A percentile compares a stretch with the other conserved stretches of the same genome.
phyloP scores from a whole-genome alignment of 2,888 invertebrate species.

The Caenorhabditis japonica region DNA sequence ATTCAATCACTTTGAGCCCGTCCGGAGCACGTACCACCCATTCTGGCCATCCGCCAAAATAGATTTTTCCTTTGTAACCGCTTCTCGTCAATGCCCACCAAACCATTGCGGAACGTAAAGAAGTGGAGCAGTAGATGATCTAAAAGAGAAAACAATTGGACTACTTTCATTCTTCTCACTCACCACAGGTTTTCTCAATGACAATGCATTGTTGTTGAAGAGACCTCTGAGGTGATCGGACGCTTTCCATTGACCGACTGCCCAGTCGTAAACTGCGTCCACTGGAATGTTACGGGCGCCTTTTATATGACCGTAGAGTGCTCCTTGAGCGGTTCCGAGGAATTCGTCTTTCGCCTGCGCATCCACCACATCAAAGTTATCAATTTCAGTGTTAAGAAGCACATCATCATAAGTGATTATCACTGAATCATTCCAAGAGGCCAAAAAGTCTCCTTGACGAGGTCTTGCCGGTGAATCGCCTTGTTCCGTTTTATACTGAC shows the following conservation, averaged over 20 bases:
- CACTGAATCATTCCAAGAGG: slow-evolving; percentile 69
- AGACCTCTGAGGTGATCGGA: slow-evolving; percentile 45
- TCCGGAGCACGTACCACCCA: slow-evolving; percentile 76
- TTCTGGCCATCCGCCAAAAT: slow-evolving; percentile 76
- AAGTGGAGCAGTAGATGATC: slow-evolving; percentile 68
- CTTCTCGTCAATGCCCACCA: slow-evolving; percentile 71
- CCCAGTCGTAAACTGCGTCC: slow-evolving; percentile 66
- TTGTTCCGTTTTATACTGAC: slow-evolving; percentile 62
- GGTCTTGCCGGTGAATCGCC: slow-evolving; percentile 23
- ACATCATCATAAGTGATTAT: slow-evolving; percentile 75
- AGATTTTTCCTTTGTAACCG: slow-evolving; percentile 67
- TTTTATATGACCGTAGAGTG: slow-evolving; percentile 74
- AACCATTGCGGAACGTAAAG: slow-evolving; percentile 71
- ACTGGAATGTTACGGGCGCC: slow-evolving; percentile 72
- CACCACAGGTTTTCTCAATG: slow-evolving; percentile 55
- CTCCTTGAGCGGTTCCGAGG: slow-evolving; percentile 63
- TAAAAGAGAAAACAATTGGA: slow-evolving; percentile 23
- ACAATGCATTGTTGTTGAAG: slow-evolving; percentile 57
- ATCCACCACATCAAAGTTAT: slow-evolving; percentile 71
- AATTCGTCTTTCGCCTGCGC: slow-evolving; percentile 73
- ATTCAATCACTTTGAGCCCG: slow-evolving; percentile 70
- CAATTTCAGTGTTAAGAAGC: slow-evolving; percentile 68
- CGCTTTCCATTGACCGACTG: slow-evolving; percentile 56
- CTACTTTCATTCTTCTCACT: neutral
- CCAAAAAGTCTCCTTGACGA: slow-evolving; percentile 69